Conservation (phyloP, 1,140 invertebrate species). For the Formica exsecta region DNA sequence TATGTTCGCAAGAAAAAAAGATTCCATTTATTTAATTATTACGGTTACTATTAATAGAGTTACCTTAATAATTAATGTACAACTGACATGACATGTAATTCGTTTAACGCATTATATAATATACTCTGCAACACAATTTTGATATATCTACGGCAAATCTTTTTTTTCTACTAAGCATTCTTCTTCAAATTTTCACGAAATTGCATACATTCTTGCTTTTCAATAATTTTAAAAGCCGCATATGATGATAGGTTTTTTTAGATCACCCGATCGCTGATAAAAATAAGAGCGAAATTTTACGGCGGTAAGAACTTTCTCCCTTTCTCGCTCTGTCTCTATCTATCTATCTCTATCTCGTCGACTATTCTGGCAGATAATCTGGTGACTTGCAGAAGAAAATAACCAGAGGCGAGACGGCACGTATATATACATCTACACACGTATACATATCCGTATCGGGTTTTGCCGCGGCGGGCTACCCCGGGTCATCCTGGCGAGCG, state of each 20-base stretch:
- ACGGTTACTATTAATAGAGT: background rate
- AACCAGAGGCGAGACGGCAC: conserved; percentile 59
- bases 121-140: background rate
- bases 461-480: conserved; percentile 76
- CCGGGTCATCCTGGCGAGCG: conserved; percentile 65
- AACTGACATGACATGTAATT: background rate
- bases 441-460: conserved; percentile 72
- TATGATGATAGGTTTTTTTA: background rate
- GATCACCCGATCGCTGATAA: background rate
- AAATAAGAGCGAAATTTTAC: conserved; percentile 28
- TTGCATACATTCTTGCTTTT: background rate
- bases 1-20: background rate
- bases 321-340: conserved; percentile 18
- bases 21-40: background rate
- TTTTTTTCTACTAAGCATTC: background rate
- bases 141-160: background rate
- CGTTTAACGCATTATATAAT: background rate
- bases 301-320: background rate
- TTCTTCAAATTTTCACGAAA: background rate
- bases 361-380: conserved; percentile 41
- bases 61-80: background rate
- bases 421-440: background rate
- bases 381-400: conserved; percentile 78
- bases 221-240: background rate
- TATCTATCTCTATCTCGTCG: conserved; percentile 34